Evolutionary conservation across 2,113 vertebrate species (phyloP).

Genomic region (Opisthocomus hoazin): DNA sequence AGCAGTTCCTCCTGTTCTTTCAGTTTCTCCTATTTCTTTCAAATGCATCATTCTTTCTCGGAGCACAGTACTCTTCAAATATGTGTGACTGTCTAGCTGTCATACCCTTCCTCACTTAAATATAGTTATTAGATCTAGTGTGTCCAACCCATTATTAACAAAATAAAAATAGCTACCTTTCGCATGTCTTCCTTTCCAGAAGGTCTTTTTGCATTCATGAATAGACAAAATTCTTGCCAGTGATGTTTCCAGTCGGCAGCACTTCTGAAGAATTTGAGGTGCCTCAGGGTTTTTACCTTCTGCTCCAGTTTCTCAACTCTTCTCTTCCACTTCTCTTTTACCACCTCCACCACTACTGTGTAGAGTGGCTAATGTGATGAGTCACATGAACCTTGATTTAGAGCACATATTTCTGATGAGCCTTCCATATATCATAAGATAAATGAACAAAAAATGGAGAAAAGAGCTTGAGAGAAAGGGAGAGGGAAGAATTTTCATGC

Average conservation of each 20-base stretch:
- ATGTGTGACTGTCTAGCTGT: background rate
- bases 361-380: background rate
- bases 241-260: background rate
- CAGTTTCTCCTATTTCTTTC: background rate
- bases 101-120: background rate
- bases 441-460: background rate
- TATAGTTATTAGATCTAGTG: background rate
- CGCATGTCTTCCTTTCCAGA: background rate
- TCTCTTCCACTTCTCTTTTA: background rate
- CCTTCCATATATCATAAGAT: background rate
- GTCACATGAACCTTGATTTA: background rate
- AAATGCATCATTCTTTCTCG: background rate
- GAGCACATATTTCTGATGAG: background rate
- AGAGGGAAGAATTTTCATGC: background rate
- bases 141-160: background rate
- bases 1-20: background rate
- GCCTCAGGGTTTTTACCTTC: background rate
- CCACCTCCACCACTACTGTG: background rate
- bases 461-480: background rate
- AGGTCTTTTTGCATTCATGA: background rate
- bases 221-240: background rate
- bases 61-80: background rate
- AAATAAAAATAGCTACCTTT: constrained; percentile 19
- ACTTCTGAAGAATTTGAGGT: background rate
- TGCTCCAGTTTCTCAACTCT: background rate